Base-by-base conservation (phyloP, 2,113 vertebrate genomes). In the Oenanthe oenanthe region DNA sequence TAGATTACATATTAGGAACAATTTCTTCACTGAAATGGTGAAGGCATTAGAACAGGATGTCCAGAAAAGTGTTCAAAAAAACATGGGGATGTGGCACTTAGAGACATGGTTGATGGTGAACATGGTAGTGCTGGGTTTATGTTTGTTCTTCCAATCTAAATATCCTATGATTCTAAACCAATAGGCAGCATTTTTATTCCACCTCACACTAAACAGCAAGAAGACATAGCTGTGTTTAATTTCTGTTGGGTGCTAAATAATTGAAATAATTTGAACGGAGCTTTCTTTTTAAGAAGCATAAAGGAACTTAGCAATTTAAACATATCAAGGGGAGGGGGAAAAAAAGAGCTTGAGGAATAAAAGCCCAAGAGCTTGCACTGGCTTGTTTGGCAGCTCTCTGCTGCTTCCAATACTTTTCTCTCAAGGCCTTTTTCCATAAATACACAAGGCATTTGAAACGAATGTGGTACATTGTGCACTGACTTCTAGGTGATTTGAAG, bases 291-390 rank as follows among this genome's bases (percentile, higher is more conserved):
- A 18, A 88, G 26, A 88, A 34, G 18, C 36, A 74, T 38, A 77
- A 83, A 95, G 42, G 50, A 91, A 73, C n/a, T 54, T 51, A 88
- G 68, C 10, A 80, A 74, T 71, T 82, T 73, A 92, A 93, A 48
- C 12, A 8, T 61, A 74, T 47, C 7, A 68, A 45, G 34, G 34
- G 13, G 6, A 28, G 8, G 4, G 13, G 15, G 10, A 40, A 21
- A 51, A 67, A 43, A 18, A 43, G 7, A 88, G n/a, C 25, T 57
- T 42, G 28, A 94, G 21, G 42, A 88, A 83, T 70, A 83, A 61
- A 74, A 94, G 78, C 31, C 12, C 8, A 34, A 58, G 42, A 89
- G 72, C 81, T 89, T 95, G 77, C 31, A 43, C 48, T 68, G 79
- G 63, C 68, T 89, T 91, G 71, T 61, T 83, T 11, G 1, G 36